Evolutionary conservation across 23 tunicate species (phyloP), one percentile per base, ranked within the genome.

Genomic region (Styela plicata): DNA sequence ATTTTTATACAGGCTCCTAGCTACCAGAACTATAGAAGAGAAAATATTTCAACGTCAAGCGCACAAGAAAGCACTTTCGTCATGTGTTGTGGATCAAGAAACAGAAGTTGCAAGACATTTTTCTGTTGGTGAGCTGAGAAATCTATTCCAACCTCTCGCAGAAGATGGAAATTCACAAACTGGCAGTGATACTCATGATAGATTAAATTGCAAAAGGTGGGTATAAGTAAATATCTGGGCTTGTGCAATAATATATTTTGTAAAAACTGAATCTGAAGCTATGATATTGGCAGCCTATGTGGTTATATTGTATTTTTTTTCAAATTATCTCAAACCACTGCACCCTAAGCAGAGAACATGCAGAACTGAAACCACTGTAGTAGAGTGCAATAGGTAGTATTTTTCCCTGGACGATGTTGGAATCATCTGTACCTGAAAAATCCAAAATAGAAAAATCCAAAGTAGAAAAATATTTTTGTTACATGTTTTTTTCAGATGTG

Each of bases 61-160:
- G 22, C 98, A 94, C 88, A 94, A 94, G 85, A 94, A 94, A 68
- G 95, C 98, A 32, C 88, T 94, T 22, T 86, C 92, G 36, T 86
- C 91, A 31, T 91, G 94, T 88, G 98, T 94, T 65, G 95, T 94
- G 64, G 98, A 94, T 74, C 90, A 91, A 68, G 95, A 92, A 79
- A 86, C 82, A 36, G 96, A 91, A 53, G 96, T 91, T 21, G 96
- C 90, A 1, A 80, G 96, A 31, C 96, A 91, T 74, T 91, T 91
- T 82, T 91, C 96, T 25, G 73, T 78, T 63, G 90, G 83, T 35
- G 86, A 91, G 57, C 83, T 91, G 33, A 80, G 90, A 10, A 78
- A 91, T 63, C 80, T 91, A 13, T 91, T 91, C 82, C 31, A 82
- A 3, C 73, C 90, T 27, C 53, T 68, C 22, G 63, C 44, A 22